phyloP scores from a whole-genome alignment of 2,113 vertebrate species.

The Gallinago media region DNA sequence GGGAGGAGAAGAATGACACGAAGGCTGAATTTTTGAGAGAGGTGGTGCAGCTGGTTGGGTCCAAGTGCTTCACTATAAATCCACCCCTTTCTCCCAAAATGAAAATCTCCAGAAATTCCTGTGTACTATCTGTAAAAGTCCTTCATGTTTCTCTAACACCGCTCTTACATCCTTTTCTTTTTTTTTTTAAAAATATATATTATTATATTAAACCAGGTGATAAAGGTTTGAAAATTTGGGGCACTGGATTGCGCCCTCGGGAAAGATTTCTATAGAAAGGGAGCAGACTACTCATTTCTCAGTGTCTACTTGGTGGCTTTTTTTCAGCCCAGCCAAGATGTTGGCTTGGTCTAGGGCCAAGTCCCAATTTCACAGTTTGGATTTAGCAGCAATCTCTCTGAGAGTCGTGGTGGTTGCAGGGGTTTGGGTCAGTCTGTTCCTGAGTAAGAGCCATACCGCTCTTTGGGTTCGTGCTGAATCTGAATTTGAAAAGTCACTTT shows the following conservation, averaged over 20 bases:
- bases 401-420: not conserved
- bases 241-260: not conserved
- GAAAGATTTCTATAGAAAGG: not conserved
- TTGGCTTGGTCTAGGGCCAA: constrained; percentile 12
- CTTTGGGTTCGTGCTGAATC: not conserved
- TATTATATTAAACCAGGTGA: not conserved
- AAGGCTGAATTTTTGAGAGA: not conserved
- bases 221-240: not conserved
- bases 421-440: constrained; percentile 3
- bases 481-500: not conserved
- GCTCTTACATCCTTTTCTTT: fast-evolving
- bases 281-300: not conserved
- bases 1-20: not conserved
- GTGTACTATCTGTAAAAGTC: not conserved
- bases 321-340: constrained; percentile 20
- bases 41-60: not conserved
- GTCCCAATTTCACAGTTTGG: constrained; percentile 42
- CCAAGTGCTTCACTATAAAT: not conserved
- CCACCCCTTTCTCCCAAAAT: not conserved
- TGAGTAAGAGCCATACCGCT: not conserved
- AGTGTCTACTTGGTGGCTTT: not conserved
- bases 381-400: constrained; percentile 27
- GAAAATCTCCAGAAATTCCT: not conserved
- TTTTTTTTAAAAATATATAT: not conserved
- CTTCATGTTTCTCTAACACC: not conserved